Evolutionary conservation across 2,113 vertebrate species (phyloP), one percentile per base, ranked within the genome.

Genomic region (Polypterus senegalus): DNA sequence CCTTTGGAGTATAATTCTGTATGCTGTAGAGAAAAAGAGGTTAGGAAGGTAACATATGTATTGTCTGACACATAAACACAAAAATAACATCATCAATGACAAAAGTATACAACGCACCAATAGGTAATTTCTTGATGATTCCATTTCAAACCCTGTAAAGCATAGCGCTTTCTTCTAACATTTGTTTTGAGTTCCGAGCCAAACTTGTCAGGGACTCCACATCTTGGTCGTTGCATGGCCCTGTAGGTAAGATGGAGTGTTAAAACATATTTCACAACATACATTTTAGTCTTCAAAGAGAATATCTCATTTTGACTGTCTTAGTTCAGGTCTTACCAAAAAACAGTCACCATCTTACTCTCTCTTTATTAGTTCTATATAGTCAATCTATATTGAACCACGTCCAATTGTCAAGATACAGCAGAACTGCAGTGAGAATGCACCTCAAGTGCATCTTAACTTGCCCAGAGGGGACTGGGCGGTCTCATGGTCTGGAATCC

Each of bases 201-300:
- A 55, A 96, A 94, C 72, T 91, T 92, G 71, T 96, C 92, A 0
- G 88, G 82, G 68, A 94, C 92, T 0, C 92, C 92, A 65, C 92
- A 96, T 6, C 92, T 85, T 3, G 92, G 86, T 7, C 79, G 82
- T 9, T 69, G 79, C 92, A 96, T 96, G 9, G 90, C 91, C 70
- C 92, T 96, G 69, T 1, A 44, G 47, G 52, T 3, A 2, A 7
- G 4, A 4, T 51, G 7, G 51, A 7, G 54, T 27, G 27, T 27
- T 27, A 27, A 27, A 27, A 27, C 27, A 27, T 27, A 27, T 27
- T 27, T 27, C 27, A 27, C 27, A 27, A 27, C 2, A 2, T 27
- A 27, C 27, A 27, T 27, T 27, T 27, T 27, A 27, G 27, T 27
- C 27, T 27, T 27, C 27, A 27, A 27, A 27, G 27, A 27, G 1